Evolutionary conservation across 2,113 vertebrate genomes (phyloP).

Genomic region (Pelecanoides urinatrix): DNA sequence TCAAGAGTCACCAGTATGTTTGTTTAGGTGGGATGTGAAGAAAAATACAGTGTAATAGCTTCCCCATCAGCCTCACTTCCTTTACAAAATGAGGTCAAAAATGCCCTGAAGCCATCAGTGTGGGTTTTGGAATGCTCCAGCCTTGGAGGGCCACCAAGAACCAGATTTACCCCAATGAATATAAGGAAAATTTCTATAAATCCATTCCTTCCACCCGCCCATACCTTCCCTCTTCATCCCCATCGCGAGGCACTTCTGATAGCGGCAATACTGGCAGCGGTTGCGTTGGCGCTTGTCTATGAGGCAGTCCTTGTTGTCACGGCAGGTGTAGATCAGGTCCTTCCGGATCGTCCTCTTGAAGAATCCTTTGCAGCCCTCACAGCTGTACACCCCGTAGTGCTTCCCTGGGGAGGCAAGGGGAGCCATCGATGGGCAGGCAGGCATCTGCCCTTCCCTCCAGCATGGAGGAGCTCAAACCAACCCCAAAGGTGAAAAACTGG

Average conservation of each 20-base stretch:
- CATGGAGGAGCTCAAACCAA: rapidly evolving
- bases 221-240: conserved; percentile 98
- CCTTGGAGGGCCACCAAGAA: not conserved
- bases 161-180: not conserved
- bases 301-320: conserved; percentile 93
- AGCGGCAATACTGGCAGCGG: conserved; percentile 98
- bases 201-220: not conserved
- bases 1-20: not conserved
- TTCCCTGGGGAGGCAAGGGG: conserved; percentile 79
- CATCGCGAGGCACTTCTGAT: conserved; percentile 97
- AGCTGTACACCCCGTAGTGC: conserved; percentile 97
- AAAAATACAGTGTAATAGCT: not conserved
- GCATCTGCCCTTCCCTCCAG: not conserved
- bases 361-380: conserved; percentile 98
- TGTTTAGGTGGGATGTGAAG: not conserved
- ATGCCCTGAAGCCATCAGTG: not conserved
- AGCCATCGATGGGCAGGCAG: not conserved
- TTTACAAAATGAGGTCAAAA: rapidly evolving
- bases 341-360: conserved; percentile 96
- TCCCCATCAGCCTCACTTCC: not conserved
- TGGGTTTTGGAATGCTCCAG: not conserved
- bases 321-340: conserved; percentile 93
- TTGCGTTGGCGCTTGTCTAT: conserved; percentile 97
- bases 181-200: not conserved
- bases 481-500: not conserved